Base-by-base conservation (phyloP, 92 coral and sea anemone species). In the Siderastrea siderea region DNA sequence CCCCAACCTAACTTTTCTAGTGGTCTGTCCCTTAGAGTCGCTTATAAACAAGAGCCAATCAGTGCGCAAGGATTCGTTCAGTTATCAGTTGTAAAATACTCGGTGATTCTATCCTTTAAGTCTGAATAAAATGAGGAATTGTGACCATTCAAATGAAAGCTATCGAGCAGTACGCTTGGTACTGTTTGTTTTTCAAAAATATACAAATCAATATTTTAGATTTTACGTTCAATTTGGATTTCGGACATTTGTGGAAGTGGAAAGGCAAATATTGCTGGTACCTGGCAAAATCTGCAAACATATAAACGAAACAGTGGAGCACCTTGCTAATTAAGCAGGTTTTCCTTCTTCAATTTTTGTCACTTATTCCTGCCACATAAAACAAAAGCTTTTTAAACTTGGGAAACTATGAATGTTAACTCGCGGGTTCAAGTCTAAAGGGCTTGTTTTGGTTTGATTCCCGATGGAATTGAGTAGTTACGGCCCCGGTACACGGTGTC, bases 271-370 rank as follows among this genome's bases (percentile, higher is more conserved):
- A 26, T 47, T 49, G 13, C 86, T 57, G 86, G 86, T 82, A 82
- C 86, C 86, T 7, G 86, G 38, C 54, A 58, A 70, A 82, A 46
- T n/a, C 63, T 17, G 74, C 51, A 54, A 67, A 53, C 63, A 68
- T 13, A 10, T 57, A 1, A 70, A n/a, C 46, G 17, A 60, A 59
- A 82, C 86, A 82, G 68, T 70, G 58, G 44, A 38, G 59, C 86
- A 82, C 86, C 86, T 82, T 82, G 55, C 59, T 16, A 5, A 13
- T 14, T 2, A 7, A 82, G 59, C 86, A 82, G 86, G 86, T 82
- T 82, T 69, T 48, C 7, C 45, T 54, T 82, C 63, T 70, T 47
- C 2, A 57, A 5, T 1, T 57, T 47, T 46, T 5, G 53, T 60
- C 51, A 5, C 52, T 53, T 52, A 5, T 46, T 47, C 5, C 47